Conservation (phyloP, 1,140 invertebrate species). For the Muscidifurax raptorellus region DNA sequence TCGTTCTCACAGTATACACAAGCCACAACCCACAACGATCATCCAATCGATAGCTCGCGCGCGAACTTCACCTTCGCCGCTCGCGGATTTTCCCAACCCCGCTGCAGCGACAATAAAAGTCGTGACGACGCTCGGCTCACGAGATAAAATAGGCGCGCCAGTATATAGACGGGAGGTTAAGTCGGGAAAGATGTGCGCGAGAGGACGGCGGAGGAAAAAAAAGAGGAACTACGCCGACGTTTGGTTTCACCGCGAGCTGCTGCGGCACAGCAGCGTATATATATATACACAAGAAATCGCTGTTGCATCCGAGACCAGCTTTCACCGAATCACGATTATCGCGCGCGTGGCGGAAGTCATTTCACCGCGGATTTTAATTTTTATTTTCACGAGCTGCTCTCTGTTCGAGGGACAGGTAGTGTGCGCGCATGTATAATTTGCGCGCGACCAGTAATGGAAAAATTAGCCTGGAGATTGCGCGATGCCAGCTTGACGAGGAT, state of each 20-base stretch:
- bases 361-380: slow-evolving; percentile 35
- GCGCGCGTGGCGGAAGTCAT: slow-evolving; percentile 28
- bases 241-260: neutral
- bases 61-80: slow-evolving; percentile 21
- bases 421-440: neutral
- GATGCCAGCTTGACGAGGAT: too few species aligned
- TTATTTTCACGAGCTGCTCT: slow-evolving; percentile 15
- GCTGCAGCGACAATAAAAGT: neutral
- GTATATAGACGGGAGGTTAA: slow-evolving; percentile 1
- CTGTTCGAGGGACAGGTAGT: neutral
- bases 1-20: neutral
- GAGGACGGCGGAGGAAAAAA: neutral
- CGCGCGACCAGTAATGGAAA: neutral
- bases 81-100: neutral
- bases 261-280: neutral
- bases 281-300: slow-evolving; percentile 7
- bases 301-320: slow-evolving; percentile 38
- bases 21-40: neutral
- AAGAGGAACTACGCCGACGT: neutral
- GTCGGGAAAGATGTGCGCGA: neutral
- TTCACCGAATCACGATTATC: slow-evolving; percentile 50
- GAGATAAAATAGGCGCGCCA: neutral
- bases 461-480: neutral
- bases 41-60: neutral
- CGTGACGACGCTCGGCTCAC: neutral